Base-by-base conservation (phyloP, 2,888 invertebrate species). In the Mycalesis mineus region DNA sequence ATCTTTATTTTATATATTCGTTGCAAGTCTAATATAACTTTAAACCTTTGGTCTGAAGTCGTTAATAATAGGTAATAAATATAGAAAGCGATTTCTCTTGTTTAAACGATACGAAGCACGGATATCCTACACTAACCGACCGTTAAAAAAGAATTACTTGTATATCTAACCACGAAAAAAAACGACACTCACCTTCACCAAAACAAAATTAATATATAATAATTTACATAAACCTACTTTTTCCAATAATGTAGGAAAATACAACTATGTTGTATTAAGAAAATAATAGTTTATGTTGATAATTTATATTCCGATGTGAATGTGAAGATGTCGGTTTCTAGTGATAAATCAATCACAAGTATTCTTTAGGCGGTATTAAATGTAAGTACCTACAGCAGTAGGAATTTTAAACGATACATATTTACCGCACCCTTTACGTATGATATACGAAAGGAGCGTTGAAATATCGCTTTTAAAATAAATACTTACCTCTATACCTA, bases 41-140 rank as follows among this genome's bases (percentile, higher is more conserved):
- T 22, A 4, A 22, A 22, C 22, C 22, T 4, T 4, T 22, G 22
- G 22, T 22, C 5, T 4, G 3, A 45, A 29, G 13, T 13, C 7
- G 7, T 15, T 13, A 40, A 40, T 8, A 2, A 40, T n/a, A n/a
- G n/a, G 17, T 41, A 17, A 11, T 41, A 17, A 15, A 22, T 17
- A 14, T 31, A 40, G 15, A 51, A 51, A 40, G 51, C 51, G 51
- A 51, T 51, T 14, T 39, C 51, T 51, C 45, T 52, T 56, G 47
- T 41, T 56, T 41, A 56, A 40, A 41, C 31, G 56, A 42, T 47
- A 33, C 15, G 44, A 17, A 7, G 29, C 33, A 51, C 56, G 56
- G 56, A 57, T 57, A 57, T 51, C 50, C n/a, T 42, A 33, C 49
- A 51, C 28, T 31, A 31, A 41, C 8, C 29, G 40, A 14, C 11